phyloP scores from a whole-genome alignment of 2,113 vertebrate genomes.

The Scomber scombrus region DNA sequence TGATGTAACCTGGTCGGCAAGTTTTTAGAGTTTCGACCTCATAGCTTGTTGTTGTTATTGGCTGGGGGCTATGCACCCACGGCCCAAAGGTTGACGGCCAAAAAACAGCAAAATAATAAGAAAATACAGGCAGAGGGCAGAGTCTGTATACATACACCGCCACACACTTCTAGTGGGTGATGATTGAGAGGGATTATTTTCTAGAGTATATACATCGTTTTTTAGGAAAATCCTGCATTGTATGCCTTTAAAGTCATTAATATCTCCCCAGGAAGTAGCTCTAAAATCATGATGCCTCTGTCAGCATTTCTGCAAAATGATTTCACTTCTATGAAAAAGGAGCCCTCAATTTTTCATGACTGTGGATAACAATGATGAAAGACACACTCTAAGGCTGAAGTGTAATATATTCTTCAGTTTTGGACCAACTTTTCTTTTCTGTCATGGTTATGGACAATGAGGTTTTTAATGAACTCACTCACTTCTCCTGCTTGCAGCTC shows the following conservation, averaged over 20 bases:
- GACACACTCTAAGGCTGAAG: constrained; percentile 34
- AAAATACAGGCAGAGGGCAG: too few species aligned
- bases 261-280: constrained; percentile 48
- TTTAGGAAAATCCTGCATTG: too few species aligned
- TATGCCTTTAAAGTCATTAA: constrained; percentile 36
- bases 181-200: too few species aligned
- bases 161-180: too few species aligned
- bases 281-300: constrained; percentile 46
- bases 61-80: too few species aligned
- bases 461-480: constrained; percentile 63
- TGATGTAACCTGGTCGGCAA: too few species aligned
- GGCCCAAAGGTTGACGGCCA: too few species aligned
- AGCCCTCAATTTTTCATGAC: constrained; percentile 62
- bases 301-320: constrained; percentile 62
- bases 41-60: too few species aligned
- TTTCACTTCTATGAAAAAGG: constrained; percentile 49
- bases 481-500: constrained; percentile 30
- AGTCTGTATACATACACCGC: too few species aligned
- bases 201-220: too few species aligned
- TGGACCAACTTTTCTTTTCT: constrained; percentile 63
- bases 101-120: too few species aligned
- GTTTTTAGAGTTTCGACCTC: too few species aligned
- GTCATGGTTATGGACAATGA: constrained; percentile 66
- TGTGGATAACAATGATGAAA: constrained; percentile 73
- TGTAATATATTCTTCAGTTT: constrained; percentile 49